phyloP scores from a whole-genome alignment of 2,113 vertebrate genomes.

The Siniperca knerii region DNA sequence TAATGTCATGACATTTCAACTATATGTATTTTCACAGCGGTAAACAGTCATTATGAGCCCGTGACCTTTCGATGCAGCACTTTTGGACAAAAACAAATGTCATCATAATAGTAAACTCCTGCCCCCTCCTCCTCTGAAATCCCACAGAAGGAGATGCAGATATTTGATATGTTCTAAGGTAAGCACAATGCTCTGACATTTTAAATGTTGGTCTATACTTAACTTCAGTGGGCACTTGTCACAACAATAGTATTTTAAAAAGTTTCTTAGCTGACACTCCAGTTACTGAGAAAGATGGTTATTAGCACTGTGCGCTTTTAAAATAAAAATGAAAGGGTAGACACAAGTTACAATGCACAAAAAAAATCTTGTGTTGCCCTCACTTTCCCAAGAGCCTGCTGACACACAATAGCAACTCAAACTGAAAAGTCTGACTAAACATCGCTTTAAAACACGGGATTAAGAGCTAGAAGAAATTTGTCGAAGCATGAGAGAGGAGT shows the following conservation, averaged over 20 bases:
- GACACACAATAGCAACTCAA: constrained; percentile 25
- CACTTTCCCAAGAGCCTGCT: constrained; percentile 19
- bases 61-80: constrained; percentile 77
- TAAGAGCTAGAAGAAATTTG: not conserved
- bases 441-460: constrained; percentile 13
- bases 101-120: constrained; percentile 62
- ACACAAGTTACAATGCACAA: not conserved
- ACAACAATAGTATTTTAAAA: not conserved
- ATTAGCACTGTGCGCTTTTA: not conserved
- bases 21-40: constrained; percentile 75
- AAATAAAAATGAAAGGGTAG: constrained; percentile 17
- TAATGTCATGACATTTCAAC: constrained; percentile 82
- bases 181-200: constrained; percentile 41
- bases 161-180: constrained; percentile 37
- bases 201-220: constrained; percentile 40
- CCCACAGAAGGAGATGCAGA: constrained; percentile 25
- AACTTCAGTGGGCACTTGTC: constrained; percentile 9
- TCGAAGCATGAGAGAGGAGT: not conserved
- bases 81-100: constrained; percentile 78
- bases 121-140: constrained; percentile 19
- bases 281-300: constrained; percentile 20
- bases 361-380: constrained; percentile 6
- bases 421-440: constrained; percentile 24
- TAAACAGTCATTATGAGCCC: constrained; percentile 77
- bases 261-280: constrained; percentile 15